Base-by-base conservation (phyloP, 2,797 vertebrate species). In the Serranus cabrilla region DNA sequence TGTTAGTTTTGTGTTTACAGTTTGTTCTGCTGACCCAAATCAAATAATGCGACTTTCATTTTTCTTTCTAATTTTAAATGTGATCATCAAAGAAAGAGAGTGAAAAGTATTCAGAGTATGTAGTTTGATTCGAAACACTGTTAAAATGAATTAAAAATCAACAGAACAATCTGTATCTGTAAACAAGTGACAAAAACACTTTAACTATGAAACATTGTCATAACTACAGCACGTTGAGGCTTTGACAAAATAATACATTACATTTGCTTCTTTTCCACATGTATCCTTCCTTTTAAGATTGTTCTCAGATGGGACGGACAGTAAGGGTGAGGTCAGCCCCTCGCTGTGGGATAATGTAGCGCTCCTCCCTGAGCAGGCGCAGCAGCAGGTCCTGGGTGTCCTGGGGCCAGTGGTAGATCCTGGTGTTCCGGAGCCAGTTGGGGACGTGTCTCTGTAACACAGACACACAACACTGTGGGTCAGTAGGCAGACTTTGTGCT, bases 401-500 rank as follows among this genome's bases (percentile, higher is more conserved):
- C 60, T 84, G 87, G 2, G 97, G 97, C 97, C 97, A 99, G 56
- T 87, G 95, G 82, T 96, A 99, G 82, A 98, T 87, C 52, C 95
- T 95, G 74, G 98, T 99, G 92, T 95, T 98, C 93, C 94, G 96
- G 25, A 99, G 96, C 98, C 98, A 99, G 85, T 78, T 95, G 58
- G 98, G 98, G 66, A 99, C 96, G 0, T 99, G 95, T 34, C 91
- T 95, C 98, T 99, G 74, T 7, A 81, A 88, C 42, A 54, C 25
- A 67, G 5, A 79, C 6, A 57, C 10, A 51, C 23, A 55, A 1
- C 25, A 62, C 17, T 45, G 17, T 1, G 20, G 37, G 23, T 71
- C 18, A 54, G 37, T 51, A 6, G 13, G n/a, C 2, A 0, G 4
- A 60, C 18, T 21, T 16, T 43, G 56, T 13, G 20, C 55, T 57